These are phyloP conservation scores for Chrysochloris asiatica DNA, from an alignment of 2,113 vertebrate genomes.

Conservation along the genomic window DNA sequence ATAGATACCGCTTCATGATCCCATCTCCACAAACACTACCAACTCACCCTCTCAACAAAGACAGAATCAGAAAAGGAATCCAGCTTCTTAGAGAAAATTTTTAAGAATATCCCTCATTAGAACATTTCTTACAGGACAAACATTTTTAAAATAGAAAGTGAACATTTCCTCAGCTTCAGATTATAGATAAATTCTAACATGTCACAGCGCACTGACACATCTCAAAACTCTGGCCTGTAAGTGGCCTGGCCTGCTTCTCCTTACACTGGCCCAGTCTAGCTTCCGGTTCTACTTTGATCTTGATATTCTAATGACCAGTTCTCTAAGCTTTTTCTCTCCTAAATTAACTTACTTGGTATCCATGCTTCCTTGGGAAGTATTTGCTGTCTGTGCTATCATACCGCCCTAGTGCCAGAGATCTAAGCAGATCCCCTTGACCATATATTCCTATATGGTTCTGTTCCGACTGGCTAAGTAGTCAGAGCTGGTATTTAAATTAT, in stretches of 20 bases:
- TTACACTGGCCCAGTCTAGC: background rate
- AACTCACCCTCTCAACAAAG: background rate
- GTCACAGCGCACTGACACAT: background rate
- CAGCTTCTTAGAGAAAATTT: background rate
- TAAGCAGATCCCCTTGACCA: background rate
- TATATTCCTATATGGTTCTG: background rate
- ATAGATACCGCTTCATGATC: background rate
- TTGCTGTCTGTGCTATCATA: background rate
- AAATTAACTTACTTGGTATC: background rate
- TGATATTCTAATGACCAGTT: background rate
- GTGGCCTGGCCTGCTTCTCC: background rate
- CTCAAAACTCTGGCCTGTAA: background rate
- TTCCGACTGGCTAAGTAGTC: background rate
- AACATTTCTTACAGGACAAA: background rate
- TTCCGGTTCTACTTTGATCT: background rate
- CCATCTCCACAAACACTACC: background rate
- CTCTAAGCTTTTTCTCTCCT: background rate
- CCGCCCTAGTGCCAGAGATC: background rate
- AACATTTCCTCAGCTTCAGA: background rate
- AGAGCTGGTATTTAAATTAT: background rate
- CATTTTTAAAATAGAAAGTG: background rate
- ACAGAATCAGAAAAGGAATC: background rate
- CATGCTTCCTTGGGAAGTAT: background rate
- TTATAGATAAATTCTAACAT: background rate
- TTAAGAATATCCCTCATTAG: slow-evolving; percentile 9